Percentiles rank a stretch among this genome's conserved stretches.
Conservation (phyloP, 2,888 invertebrate species). For the Endotricha flammealis region DNA sequence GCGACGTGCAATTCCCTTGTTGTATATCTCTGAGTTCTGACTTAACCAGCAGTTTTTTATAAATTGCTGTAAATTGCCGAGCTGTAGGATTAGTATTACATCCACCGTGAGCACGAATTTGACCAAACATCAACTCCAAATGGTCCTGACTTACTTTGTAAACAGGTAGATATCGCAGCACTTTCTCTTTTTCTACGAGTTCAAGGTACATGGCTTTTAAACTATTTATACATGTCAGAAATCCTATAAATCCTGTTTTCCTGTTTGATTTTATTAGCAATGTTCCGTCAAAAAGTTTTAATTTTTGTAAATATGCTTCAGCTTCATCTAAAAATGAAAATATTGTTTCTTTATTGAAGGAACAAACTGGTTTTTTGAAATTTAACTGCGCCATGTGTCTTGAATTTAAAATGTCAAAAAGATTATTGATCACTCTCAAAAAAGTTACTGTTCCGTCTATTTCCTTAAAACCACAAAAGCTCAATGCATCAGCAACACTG, state of each 20-base stretch:
- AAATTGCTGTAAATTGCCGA: not conserved
- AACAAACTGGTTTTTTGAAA: constrained; percentile 9
- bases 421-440: not conserved
- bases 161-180: constrained; percentile 1
- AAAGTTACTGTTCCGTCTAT: not conserved
- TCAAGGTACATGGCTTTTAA: constrained; percentile 1
- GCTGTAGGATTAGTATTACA: constrained; percentile 10
- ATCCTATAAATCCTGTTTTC: constrained; percentile 12
- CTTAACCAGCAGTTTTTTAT: constrained; percentile 1
- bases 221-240: constrained; percentile 8
- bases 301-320: not conserved
- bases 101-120: constrained; percentile 9
- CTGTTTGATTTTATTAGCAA: not conserved
- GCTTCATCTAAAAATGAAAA: constrained; percentile 3
- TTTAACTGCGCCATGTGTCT: not conserved
- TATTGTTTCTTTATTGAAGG: constrained; percentile 3
- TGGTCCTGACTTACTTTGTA: constrained; percentile 13
- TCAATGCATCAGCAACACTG: constrained; percentile 2
- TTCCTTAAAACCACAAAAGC: not conserved
- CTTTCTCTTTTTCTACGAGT: not conserved
- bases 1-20: not conserved
- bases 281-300: constrained; percentile 3
- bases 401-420: not conserved
- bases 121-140: constrained; percentile 12
- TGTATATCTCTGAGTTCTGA: constrained; percentile 1